Percentiles rank a stretch among this genome's conserved stretches.
phyloP scores from a whole-genome alignment of 2,888 invertebrate species.

The Hybos culiciformis region DNA sequence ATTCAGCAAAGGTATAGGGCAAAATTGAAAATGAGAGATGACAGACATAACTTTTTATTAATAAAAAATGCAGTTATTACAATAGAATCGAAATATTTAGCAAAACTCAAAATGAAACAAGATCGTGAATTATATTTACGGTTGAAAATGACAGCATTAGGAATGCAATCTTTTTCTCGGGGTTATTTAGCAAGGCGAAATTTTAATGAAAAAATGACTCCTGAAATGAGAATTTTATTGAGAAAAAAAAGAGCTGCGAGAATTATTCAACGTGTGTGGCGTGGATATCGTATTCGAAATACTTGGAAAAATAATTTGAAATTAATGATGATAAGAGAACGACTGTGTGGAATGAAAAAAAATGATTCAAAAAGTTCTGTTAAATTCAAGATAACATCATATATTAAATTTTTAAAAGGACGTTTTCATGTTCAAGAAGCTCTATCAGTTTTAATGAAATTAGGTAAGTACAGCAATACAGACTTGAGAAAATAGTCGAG shows the following conservation, averaged over 20 bases:
- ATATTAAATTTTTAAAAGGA: conserved; percentile 27
- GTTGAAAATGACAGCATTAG: conserved; percentile 18
- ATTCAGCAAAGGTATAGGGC: conserved; percentile 29
- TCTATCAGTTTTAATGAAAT: conserved; percentile 23
- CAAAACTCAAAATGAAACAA: conserved; percentile 29
- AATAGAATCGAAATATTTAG: conserved; percentile 35
- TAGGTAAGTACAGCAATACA: conserved; percentile 30
- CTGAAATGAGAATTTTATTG: conserved; percentile 35
- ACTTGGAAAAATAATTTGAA: conserved; percentile 22
- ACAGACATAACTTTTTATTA: conserved; percentile 17
- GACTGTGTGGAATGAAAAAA: conserved; percentile 21
- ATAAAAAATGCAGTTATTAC: conserved; percentile 20
- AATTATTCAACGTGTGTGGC: conserved; percentile 49
- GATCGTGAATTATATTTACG: conserved; percentile 24
- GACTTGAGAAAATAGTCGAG: too few relatives aligned
- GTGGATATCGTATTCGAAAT: conserved; percentile 37
- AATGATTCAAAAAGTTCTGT: conserved; percentile 23
- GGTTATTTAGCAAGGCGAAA: conserved; percentile 39
- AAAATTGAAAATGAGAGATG: conserved; percentile 18
- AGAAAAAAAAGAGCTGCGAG: conserved; percentile 41
- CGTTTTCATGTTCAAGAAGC: conserved; percentile 28
- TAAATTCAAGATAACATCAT: conserved; percentile 25
- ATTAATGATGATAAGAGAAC: conserved; percentile 22
- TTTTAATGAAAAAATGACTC: conserved; percentile 36
- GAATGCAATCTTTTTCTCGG: conserved; percentile 37